Base-by-base conservation (phyloP, 2,797 vertebrate genomes). In the Esox lucius region DNA sequence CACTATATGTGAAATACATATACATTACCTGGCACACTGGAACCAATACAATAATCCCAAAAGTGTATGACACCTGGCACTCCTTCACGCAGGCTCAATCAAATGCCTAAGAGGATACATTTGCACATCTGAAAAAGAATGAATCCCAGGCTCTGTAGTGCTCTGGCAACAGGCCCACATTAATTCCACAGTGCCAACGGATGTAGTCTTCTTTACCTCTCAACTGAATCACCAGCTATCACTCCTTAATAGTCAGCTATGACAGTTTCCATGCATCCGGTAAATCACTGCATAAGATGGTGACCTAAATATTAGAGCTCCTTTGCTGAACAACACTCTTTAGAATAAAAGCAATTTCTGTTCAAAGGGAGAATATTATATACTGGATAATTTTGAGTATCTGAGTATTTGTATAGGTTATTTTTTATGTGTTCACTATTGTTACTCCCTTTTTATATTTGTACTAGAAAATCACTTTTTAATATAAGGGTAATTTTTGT, bases 401-500 rank as follows among this genome's bases (percentile, higher is more conserved):
- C 53, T 9, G 53, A 56, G 82, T 89, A 83, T 89, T 87, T 92
- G 91, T 92, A 90, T 88, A 91, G 86, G 84, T 89, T 90, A 83
- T 88, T 85, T 59, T 46, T 86, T 70, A 86, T 86, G 80, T 88
- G 88, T 90, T 91, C 84, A 87, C 82, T 74, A 80, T 83, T 87
- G 84, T 87, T 89, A 88, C 85, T 88, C 87, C 88, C 83, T 89
- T 82, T 83, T 89, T 92, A 80, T 89, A 91, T 87, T 91, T 91
- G 88, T 86, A 83, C 92, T 90, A 91, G 88, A 92, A 91, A 93
- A 91, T 85, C 84, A 84, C 79, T 89, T 91, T 91, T 93, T 80
- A 93, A 92, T 93, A 92, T 92, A 93, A 92, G 87, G 86, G 89
- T 85, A 86, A 86, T 86, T 87, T 46, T 91, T 86, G 87, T 91